Evolutionary conservation across 1,140 invertebrate genomes (phyloP).

Genomic region (Dendrolimus punctatus): DNA sequence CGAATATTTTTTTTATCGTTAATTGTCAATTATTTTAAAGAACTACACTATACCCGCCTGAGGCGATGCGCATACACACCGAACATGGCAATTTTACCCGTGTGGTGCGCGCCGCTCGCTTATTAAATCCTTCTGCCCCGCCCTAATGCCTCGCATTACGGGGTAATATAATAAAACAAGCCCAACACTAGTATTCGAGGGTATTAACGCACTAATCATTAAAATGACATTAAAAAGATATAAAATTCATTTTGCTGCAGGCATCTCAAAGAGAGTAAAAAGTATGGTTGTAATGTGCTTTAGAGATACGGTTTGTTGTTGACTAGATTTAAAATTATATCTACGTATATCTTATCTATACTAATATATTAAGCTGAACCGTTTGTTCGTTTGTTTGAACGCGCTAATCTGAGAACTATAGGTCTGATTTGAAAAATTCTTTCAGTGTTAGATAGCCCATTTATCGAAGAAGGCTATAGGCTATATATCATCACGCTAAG

Average conservation of each 20-base stretch:
- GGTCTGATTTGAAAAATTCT: too few species aligned
- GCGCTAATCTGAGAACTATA: too few species aligned
- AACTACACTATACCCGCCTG: constrained; percentile 31
- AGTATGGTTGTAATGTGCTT: too few species aligned
- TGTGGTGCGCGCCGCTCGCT: constrained; percentile 44
- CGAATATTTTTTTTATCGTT: constrained; percentile 1
- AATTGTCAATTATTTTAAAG: background rate
- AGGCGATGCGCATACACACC: constrained; percentile 40
- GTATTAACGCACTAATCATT: constrained; percentile 24
- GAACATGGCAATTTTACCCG: constrained; percentile 42
- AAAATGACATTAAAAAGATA: constrained; percentile 37
- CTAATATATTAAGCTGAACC: too few species aligned
- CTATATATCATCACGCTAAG: too few species aligned
- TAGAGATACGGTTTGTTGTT: too few species aligned
- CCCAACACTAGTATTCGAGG: constrained; percentile 2
- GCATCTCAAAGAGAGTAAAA: too few species aligned
- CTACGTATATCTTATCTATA: too few species aligned
- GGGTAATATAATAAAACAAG: constrained; percentile 56
- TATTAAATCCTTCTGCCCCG: constrained; percentile 63
- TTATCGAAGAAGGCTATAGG: too few species aligned
- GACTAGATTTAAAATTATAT: too few species aligned
- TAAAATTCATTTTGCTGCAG: background rate
- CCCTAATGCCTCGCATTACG: constrained; percentile 62
- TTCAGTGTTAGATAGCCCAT: too few species aligned
- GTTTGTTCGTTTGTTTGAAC: too few species aligned